Evolutionary conservation across 2,797 vertebrate genomes (phyloP), one percentile per base, ranked within the genome.

Genomic region (Tolypeutes matacus): DNA sequence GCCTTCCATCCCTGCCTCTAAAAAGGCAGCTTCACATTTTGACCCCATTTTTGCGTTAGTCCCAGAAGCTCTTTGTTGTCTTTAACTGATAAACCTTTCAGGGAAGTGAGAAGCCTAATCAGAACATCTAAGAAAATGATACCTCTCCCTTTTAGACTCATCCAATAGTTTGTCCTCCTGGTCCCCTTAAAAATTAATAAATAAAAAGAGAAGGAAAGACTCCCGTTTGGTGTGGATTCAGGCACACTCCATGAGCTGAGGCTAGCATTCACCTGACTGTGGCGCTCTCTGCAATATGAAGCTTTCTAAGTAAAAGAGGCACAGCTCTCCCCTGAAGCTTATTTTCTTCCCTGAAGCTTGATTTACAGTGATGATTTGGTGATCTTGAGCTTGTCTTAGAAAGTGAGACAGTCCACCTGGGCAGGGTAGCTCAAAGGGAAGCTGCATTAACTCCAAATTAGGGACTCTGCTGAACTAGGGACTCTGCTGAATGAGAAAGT

Each of bases 241-340:
- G 64, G 83, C 18, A 7, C 7, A 46, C 46, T 13, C 27, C 86
- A 87, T 70, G 86, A 69, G 17, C 36, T 31, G 29, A 81, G 31
- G 42, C 42, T 4, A 2, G 17, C 6, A 49, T 84, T 58, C 64
- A 12, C 25, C 0, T 25, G 77, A 18, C 0, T 25, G 77, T 80
- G 10, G 6, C 58, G 13, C 1, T 83, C 27, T 58, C 23, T 34
- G 31, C 51, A n/a, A 6, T 29, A 0, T 21, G 86, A 72, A n/a
- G 82, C 69, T 92, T 95, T 89, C 39, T 2, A 36, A 81, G 23
- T 56, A 9, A 60, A 86, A 81, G 78, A 75, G 46, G 27, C n/a
- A 5, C 23, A 4, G 34, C 58, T 77, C 67, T 51, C 46, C 27
- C 72, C 42, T 49, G 72, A 23, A n/a, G 46, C 51, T 60, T 62